Evolutionary conservation across 2,888 invertebrate species (phyloP).

Genomic region (Pandemis cinnamomeana): DNA sequence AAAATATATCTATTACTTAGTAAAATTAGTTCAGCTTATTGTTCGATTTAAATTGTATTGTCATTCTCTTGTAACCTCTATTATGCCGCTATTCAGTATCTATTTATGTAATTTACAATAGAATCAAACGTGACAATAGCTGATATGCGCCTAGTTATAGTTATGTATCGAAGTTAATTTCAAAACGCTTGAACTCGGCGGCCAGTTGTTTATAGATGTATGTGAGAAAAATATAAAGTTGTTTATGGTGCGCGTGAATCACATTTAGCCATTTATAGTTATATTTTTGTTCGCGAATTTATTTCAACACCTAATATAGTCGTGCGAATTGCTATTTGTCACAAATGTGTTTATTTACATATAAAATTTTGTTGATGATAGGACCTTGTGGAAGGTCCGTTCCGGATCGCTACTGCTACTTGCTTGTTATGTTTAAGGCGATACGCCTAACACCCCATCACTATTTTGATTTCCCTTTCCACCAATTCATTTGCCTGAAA

Average conservation of each 20-base stretch:
- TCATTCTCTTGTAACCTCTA: conserved; percentile 21
- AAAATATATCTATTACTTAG: background rate
- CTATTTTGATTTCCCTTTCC: too few relatives aligned
- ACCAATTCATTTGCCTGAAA: too few relatives aligned
- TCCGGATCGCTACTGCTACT: too few relatives aligned
- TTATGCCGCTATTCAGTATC: conserved; percentile 19
- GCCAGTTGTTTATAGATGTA: background rate
- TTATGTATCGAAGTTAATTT: conserved; percentile 18
- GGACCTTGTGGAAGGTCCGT: too few relatives aligned
- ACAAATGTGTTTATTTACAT: too few relatives aligned
- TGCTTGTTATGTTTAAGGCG: too few relatives aligned
- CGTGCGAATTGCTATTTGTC: too few relatives aligned
- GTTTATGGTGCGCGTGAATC: background rate
- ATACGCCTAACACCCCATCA: too few relatives aligned
- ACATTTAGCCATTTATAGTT: background rate
- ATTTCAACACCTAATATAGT: background rate
- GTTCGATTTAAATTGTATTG: conserved; percentile 13
- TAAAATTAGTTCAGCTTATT: conserved; percentile 10
- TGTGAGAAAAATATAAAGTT: conserved; percentile 9
- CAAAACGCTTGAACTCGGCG: background rate
- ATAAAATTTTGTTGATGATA: too few relatives aligned
- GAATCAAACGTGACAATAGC: conserved; percentile 29
- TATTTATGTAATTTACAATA: conserved; percentile 31
- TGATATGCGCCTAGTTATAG: conserved; percentile 15
- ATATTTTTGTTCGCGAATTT: background rate